These are phyloP conservation scores for Xylota segnis DNA, from an alignment of 2,888 invertebrate species.

Conservation along the genomic window DNA sequence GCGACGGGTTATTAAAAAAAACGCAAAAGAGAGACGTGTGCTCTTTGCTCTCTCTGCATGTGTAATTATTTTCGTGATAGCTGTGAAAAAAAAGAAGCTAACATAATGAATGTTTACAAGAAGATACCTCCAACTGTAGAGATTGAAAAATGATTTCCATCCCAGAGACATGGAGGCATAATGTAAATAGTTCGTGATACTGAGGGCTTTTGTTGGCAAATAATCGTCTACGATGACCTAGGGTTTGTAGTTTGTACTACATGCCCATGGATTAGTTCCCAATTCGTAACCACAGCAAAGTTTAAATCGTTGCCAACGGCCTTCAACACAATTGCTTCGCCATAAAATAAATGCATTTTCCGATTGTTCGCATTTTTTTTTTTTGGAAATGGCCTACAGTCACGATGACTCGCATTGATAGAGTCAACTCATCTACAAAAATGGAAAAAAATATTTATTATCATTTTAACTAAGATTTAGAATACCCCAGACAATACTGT, in stretches of 20 bases:
- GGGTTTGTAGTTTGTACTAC: background rate
- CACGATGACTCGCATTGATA: background rate
- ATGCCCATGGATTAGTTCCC: background rate
- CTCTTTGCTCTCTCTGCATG: constrained; percentile 58
- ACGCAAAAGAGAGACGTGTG: constrained; percentile 49
- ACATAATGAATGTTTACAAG: constrained; percentile 36
- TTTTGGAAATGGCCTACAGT: background rate
- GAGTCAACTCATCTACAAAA: background rate
- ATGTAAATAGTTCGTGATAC: background rate
- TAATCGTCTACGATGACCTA: background rate
- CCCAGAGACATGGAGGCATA: background rate
- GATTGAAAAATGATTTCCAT: background rate
- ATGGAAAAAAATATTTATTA: background rate
- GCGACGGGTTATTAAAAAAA: constrained; percentile 30
- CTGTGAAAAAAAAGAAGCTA: constrained; percentile 33
- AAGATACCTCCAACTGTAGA: constrained; percentile 8
- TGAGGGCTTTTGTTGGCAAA: background rate
- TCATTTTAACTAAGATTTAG: background rate
- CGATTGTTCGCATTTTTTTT: background rate
- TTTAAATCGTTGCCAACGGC: background rate
- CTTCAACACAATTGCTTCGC: background rate
- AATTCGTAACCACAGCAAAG: background rate
- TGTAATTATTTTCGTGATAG: constrained; percentile 41
- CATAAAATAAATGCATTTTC: background rate
- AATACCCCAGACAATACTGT: background rate